A percentile compares a stretch with the other conserved stretches of the same genome.
Evolutionary conservation across 2,888 invertebrate genomes (phyloP).

Genomic region (Iselma pallidipennis): DNA sequence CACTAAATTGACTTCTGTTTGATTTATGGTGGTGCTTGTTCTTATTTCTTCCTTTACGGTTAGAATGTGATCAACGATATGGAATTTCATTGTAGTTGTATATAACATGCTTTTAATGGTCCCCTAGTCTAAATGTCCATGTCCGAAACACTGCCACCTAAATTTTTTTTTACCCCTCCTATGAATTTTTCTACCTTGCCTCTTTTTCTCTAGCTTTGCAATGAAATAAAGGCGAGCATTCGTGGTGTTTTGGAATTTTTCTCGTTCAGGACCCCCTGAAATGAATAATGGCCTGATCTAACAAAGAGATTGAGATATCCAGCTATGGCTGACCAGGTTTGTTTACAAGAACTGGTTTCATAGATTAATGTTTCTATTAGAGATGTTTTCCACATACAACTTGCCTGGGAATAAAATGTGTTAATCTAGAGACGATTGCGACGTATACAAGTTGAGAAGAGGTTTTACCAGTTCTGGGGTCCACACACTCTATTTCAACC

Average conservation of each 20-base stretch:
- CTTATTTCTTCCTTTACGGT: neutral
- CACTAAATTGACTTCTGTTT: constrained; percentile 21
- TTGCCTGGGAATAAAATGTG: constrained; percentile 37
- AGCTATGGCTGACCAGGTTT: constrained; percentile 33
- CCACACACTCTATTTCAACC: constrained; percentile 18
- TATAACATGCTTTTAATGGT: constrained; percentile 9
- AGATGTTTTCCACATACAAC: constrained; percentile 23
- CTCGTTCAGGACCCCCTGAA: constrained; percentile 32
- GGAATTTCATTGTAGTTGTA: neutral
- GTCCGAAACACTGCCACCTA: constrained; percentile 17
- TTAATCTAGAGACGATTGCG: constrained; percentile 34
- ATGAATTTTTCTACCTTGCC: no score
- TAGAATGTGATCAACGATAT: constrained; percentile 13
- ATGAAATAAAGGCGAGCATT: neutral
- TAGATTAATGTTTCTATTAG: constrained; percentile 34
- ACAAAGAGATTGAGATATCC: constrained; percentile 43
- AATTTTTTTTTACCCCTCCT: constrained; percentile 11
- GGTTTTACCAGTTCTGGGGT: constrained; percentile 31
- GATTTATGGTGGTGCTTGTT: constrained; percentile 11
- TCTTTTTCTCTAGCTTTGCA: neutral
- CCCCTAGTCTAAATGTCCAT: constrained; percentile 12
- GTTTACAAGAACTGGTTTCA: constrained; percentile 29
- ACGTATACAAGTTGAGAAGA: constrained; percentile 18
- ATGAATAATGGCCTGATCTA: constrained; percentile 36
- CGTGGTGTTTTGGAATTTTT: constrained; percentile 29